Evolutionary conservation across 92 coral and sea anemone species (phyloP).

Genomic region (Umimayanthus chanpuru): DNA sequence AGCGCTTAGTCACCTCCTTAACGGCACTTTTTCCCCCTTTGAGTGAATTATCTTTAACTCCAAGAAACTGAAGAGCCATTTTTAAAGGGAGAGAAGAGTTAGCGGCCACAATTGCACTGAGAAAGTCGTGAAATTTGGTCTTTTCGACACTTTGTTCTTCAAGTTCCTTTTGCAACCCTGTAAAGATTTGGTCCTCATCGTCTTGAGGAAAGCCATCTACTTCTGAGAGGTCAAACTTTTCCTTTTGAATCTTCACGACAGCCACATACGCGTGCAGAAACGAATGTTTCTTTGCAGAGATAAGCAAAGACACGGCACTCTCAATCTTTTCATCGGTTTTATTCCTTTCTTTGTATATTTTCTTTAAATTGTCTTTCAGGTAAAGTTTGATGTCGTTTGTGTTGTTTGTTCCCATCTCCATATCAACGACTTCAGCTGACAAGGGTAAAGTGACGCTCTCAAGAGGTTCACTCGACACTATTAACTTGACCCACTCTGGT

Average conservation of each 20-base stretch:
- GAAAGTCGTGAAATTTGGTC: background rate
- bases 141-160: background rate
- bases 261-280: background rate
- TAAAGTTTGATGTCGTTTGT: background rate
- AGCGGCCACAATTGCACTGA: background rate
- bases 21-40: background rate
- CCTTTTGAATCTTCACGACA: background rate
- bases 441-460: background rate
- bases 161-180: background rate
- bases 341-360: background rate
- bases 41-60: background rate
- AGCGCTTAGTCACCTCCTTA: background rate
- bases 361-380: background rate
- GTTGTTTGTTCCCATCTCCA: background rate
- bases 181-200: background rate
- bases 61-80: background rate
- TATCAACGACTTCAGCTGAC: background rate
- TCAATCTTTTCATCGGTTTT: background rate
- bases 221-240: background rate
- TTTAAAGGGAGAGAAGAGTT: background rate
- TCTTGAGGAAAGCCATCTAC: background rate
- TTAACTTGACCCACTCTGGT: too few relatives aligned
- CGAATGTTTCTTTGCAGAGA: background rate
- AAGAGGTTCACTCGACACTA: background rate
- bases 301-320: background rate